These are phyloP conservation scores for Hoplias malabaricus DNA, from an alignment of 2,113 vertebrate genomes.

Conservation along the genomic window DNA sequence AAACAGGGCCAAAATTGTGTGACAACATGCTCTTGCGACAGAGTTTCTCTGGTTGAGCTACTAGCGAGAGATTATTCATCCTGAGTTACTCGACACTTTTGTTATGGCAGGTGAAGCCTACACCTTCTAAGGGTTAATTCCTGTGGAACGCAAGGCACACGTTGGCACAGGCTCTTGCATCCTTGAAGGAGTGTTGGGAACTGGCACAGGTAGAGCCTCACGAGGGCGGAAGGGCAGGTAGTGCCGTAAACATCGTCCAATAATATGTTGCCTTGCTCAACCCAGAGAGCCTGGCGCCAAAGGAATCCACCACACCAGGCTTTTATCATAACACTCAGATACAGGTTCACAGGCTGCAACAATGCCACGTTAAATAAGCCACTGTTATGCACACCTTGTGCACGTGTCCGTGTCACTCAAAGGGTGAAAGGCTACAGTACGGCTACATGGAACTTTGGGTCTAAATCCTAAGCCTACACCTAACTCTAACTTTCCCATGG, in stretches of 20 bases:
- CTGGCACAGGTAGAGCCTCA: not conserved
- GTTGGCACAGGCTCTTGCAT: constrained; percentile 11
- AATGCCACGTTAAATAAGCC: not conserved
- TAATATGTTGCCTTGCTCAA: not conserved
- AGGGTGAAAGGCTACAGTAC: too few species aligned
- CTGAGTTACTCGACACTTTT: too few species aligned
- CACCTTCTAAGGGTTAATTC: not conserved
- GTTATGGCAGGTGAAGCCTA: too few species aligned
- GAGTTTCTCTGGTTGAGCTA: too few species aligned
- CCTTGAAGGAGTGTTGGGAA: not conserved
- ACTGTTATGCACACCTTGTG: too few species aligned
- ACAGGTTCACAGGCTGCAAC: not conserved
- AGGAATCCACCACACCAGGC: not conserved
- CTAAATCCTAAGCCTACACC: too few species aligned
- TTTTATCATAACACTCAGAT: constrained; percentile 16
- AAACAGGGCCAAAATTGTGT: too few species aligned
- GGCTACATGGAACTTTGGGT: too few species aligned
- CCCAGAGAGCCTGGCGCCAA: constrained; percentile 15
- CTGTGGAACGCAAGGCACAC: not conserved
- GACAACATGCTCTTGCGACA: too few species aligned
- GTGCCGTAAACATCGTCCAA: not conserved
- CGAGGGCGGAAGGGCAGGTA: not conserved
- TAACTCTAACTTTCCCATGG: too few species aligned
- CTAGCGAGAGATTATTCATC: too few species aligned
- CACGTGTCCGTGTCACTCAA: too few species aligned